phyloP scores from a whole-genome alignment of 2,113 vertebrate genomes.

The Thamnaconus septentrionalis region DNA sequence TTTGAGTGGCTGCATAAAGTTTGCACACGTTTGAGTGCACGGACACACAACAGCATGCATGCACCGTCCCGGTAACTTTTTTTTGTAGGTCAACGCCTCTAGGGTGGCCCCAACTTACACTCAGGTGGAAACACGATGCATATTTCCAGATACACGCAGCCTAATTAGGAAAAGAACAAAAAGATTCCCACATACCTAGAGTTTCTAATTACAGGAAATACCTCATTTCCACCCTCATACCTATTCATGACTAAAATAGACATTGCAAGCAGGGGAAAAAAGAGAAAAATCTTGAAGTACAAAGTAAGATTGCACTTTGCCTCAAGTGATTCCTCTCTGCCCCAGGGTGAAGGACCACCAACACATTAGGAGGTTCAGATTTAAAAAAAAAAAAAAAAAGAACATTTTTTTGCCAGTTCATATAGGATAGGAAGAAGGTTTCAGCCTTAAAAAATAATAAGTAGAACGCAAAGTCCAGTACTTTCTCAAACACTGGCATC shows the following conservation, averaged over 20 bases:
- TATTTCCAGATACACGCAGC: slow-evolving; percentile 61
- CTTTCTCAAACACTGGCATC: slow-evolving; percentile 16
- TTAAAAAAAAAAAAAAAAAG: too few species aligned
- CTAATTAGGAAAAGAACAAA: slow-evolving; percentile 74
- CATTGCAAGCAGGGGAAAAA: slow-evolving; percentile 13
- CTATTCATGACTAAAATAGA: slow-evolving; percentile 74
- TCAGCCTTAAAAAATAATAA: slow-evolving; percentile 8
- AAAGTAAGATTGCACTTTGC: slow-evolving; percentile 62
- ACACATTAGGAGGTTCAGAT: slow-evolving; percentile 26
- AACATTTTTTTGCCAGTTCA: slow-evolving; percentile 28
- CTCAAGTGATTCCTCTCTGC: slow-evolving; percentile 63
- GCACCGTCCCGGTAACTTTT: slow-evolving; percentile 59
- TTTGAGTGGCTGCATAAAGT: slow-evolving; percentile 31
- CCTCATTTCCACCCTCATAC: slow-evolving; percentile 70
- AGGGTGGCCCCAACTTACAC: slow-evolving; percentile 66
- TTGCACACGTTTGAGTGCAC: slow-evolving; percentile 4
- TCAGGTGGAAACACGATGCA: slow-evolving; percentile 64
- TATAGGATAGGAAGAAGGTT: slow-evolving; percentile 28
- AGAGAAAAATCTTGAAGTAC: slow-evolving; percentile 54
- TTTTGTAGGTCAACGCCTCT: slow-evolving; percentile 70
- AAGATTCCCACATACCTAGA: slow-evolving; percentile 60
- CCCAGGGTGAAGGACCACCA: slow-evolving; percentile 55
- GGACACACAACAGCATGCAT: background rate
- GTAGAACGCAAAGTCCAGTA: slow-evolving; percentile 15
- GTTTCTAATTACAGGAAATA: slow-evolving; percentile 75